phyloP scores from a whole-genome alignment of 2,888 invertebrate genomes.

The Dione vanillae region DNA sequence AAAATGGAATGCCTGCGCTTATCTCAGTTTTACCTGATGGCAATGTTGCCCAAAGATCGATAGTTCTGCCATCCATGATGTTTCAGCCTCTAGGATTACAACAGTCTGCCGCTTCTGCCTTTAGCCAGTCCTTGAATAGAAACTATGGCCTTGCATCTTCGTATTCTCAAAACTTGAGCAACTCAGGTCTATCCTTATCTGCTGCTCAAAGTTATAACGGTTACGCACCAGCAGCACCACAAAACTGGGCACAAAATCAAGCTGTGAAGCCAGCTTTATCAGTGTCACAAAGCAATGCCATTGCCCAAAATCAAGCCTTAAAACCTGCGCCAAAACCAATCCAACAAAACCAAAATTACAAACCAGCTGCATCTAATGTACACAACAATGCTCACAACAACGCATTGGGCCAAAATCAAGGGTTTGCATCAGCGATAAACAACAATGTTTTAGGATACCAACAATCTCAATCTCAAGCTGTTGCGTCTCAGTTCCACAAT shows the following conservation, averaged over 20 bases:
- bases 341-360: not conserved
- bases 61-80: constrained; percentile 54
- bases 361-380: not conserved
- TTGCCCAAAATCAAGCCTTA: not conserved
- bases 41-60: constrained; percentile 64
- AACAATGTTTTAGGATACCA: constrained; percentile 46
- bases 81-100: constrained; percentile 43
- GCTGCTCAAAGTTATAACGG: constrained; percentile 62
- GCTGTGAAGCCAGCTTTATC: not conserved
- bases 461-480: constrained; percentile 32
- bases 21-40: constrained; percentile 47
- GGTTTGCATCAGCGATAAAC: constrained; percentile 48
- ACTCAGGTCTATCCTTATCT: constrained; percentile 59
- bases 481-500: constrained; percentile 33
- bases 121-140: constrained; percentile 36
- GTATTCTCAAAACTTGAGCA: constrained; percentile 57
- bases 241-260: not conserved
- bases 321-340: constrained; percentile 2
- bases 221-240: constrained; percentile 52
- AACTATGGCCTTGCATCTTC: constrained; percentile 51
- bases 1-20: constrained; percentile 35
- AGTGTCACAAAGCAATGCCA: not conserved
- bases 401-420: constrained; percentile 7
- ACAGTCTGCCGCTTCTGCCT: constrained; percentile 34
- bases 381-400: constrained; percentile 1